A percentile compares a stretch with the other conserved stretches of the same genome.
phyloP scores from a whole-genome alignment of 2,113 vertebrate species.

The Pterocles gutturalis region DNA sequence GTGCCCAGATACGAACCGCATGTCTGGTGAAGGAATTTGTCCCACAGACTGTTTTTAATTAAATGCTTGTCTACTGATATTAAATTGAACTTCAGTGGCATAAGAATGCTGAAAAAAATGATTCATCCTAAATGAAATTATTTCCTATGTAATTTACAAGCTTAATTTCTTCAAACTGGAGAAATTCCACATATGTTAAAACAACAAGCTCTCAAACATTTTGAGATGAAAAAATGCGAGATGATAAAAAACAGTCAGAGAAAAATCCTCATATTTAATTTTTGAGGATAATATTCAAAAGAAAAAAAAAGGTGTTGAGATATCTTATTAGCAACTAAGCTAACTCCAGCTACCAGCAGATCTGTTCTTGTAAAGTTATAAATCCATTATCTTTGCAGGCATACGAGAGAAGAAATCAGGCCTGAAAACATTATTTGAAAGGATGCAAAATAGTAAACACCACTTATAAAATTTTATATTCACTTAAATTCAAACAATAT shows the following conservation, averaged over 20 bases:
- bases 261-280: not conserved
- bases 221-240: not conserved
- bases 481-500: not conserved
- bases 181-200: slow-evolving; percentile 30
- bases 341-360: not conserved
- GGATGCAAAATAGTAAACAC: not conserved
- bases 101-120: slow-evolving; percentile 10
- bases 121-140: slow-evolving; percentile 1
- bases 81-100: not conserved
- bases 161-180: slow-evolving; percentile 41
- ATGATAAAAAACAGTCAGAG: not conserved
- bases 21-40: slow-evolving; percentile 43
- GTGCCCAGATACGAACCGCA: slow-evolving; percentile 21
- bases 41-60: slow-evolving; percentile 66
- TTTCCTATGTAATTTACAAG: slow-evolving; percentile 59
- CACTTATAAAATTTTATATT: not conserved
- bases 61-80: slow-evolving; percentile 66
- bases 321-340: not conserved
- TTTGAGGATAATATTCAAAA: slow-evolving; percentile 15
- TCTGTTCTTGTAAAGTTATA: not conserved
- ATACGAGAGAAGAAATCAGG: not conserved
- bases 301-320: not conserved
- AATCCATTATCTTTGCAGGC: not conserved
- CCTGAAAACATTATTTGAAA: not conserved
- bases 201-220: not conserved